Conservation (phyloP, 35 echinoderm and acorn worm species). For the Apostichopus japonicus region DNA sequence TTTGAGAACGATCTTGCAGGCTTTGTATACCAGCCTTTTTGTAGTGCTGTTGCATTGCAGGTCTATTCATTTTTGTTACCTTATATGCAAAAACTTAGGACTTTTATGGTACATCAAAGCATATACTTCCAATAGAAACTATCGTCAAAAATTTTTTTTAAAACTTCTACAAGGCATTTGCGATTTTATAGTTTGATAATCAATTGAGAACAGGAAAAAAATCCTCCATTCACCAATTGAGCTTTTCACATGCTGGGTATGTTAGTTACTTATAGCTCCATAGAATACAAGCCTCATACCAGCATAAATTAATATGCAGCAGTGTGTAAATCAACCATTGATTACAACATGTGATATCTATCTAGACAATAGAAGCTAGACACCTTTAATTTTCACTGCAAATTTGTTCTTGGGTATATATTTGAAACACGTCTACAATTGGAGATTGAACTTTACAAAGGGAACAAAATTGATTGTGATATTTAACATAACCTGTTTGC, state of each 20-base stretch:
- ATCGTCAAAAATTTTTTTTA: background rate
- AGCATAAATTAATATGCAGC: background rate
- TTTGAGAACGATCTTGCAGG: background rate
- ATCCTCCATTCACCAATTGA: background rate
- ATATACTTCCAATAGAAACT: background rate
- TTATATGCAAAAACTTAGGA: background rate
- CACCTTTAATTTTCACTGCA: background rate
- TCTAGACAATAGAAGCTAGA: background rate
- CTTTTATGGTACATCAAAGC: background rate
- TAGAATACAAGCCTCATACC: background rate
- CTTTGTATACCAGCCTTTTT: background rate
- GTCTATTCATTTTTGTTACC: background rate
- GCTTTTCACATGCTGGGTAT: background rate
- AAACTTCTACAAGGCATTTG: background rate
- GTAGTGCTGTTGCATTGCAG: background rate
- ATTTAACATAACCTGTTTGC: no score
- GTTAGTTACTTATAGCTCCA: background rate
- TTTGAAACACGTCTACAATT: background rate
- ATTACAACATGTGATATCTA: background rate
- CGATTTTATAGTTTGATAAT: background rate
- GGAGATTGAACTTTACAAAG: no score
- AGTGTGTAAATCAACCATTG: background rate
- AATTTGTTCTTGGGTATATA: background rate
- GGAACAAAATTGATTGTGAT: no score
- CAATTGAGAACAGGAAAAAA: background rate